phyloP scores from a whole-genome alignment of 2,113 vertebrate genomes.

The Meriones unguiculatus region DNA sequence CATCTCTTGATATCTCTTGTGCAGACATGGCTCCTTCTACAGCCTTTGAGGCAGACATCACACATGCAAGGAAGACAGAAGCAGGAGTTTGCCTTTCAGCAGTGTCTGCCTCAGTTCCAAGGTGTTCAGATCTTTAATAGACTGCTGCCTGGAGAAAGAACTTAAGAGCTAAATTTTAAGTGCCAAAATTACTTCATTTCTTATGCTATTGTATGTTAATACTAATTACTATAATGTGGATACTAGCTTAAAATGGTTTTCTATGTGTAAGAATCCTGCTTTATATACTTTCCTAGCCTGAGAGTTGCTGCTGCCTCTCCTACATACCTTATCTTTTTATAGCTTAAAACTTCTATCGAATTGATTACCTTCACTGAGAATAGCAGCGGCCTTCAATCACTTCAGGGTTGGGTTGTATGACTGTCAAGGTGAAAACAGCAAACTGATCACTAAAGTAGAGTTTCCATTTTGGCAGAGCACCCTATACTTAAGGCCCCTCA shows the following conservation, averaged over 20 bases:
- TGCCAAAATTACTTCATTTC: neutral
- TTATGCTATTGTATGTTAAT: neutral
- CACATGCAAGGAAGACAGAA: neutral
- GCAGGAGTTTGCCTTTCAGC: constrained; percentile 6
- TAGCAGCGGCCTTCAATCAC: neutral
- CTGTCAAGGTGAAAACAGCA: neutral
- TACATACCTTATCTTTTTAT: neutral
- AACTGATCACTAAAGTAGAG: constrained; percentile 12
- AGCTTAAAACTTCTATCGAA: constrained; percentile 8
- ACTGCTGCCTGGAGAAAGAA: constrained; percentile 17
- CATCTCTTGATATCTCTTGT: constrained; percentile 66
- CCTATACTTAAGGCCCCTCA: neutral
- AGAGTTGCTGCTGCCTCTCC: neutral
- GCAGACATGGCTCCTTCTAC: constrained; percentile 23
- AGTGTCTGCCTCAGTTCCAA: constrained; percentile 41
- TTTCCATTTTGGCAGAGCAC: neutral
- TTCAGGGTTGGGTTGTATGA: constrained; percentile 24
- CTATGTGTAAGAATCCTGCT: constrained; percentile 14
- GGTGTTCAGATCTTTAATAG: constrained; percentile 60
- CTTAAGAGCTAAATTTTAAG: neutral
- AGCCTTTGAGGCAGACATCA: constrained; percentile 9
- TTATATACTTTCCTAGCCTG: neutral
- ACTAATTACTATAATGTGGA: constrained; percentile 31
- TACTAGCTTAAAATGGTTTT: constrained; percentile 46
- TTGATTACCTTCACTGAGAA: neutral